These are phyloP conservation scores for Leptinotarsa defecta DNA, from an alignment of 1,140 invertebrate genomes.

Conservation along the genomic window DNA sequence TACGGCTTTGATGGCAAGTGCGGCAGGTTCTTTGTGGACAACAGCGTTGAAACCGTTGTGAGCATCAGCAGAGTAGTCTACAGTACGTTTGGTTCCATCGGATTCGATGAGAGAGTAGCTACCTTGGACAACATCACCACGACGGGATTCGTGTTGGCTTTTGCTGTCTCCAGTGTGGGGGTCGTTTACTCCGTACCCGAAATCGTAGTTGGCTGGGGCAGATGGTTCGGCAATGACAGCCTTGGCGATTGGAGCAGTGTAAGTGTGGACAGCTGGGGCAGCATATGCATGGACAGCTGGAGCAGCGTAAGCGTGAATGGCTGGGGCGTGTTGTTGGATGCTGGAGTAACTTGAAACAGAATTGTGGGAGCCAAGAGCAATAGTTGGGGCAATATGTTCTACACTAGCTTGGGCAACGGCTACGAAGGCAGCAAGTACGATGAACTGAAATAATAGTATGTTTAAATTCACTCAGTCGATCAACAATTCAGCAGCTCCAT, in stretches of 20 bases:
- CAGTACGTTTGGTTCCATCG: conserved; percentile 67
- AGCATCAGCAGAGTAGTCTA: conserved; percentile 62
- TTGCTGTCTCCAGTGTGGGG: conserved; percentile 57
- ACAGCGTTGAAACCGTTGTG: conserved; percentile 7
- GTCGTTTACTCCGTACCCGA: conserved; percentile 50
- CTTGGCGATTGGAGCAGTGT: conserved; percentile 46
- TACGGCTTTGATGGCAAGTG: conserved; percentile 12
- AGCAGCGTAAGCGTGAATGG: neutral
- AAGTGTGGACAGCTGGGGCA: conserved; percentile 22
- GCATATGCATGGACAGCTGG: conserved; percentile 1
- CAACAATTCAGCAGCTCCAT: too few species aligned
- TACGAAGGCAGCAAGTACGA: conserved; percentile 34
- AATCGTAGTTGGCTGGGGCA: conserved; percentile 42
- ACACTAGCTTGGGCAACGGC: conserved; percentile 54
- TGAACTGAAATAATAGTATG: conserved; percentile 29
- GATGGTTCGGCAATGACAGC: conserved; percentile 30
- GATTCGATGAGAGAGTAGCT: conserved; percentile 67
- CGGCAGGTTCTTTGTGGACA: conserved; percentile 50
- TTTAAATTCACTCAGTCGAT: too few species aligned
- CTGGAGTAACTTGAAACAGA: conserved; percentile 15
- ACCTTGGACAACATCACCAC: conserved; percentile 52
- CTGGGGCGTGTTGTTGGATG: conserved; percentile 7
- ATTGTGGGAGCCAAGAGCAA: conserved; percentile 32
- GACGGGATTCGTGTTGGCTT: conserved; percentile 40
- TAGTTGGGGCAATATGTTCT: conserved; percentile 35